Conservation (phyloP, 2,797 vertebrate genomes). For the Crenichthys baileyi region DNA sequence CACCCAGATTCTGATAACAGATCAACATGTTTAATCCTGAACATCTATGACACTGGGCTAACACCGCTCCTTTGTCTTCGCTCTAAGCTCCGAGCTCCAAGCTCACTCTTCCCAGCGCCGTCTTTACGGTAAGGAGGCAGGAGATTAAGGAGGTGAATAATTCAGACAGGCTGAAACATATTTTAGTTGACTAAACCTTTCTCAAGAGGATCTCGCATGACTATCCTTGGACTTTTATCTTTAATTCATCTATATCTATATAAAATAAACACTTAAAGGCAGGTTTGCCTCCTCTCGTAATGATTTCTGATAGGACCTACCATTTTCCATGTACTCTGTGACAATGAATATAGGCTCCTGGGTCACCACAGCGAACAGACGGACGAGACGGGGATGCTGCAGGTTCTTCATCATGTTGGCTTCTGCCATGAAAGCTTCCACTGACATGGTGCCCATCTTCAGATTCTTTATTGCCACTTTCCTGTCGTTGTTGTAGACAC, state of each 20-base stretch:
- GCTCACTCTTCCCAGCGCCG: conserved; percentile 19
- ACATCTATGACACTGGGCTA: conserved; percentile 17
- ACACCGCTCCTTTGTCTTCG: conserved; percentile 24
- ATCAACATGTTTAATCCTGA: conserved; percentile 75
- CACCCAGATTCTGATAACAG: conserved; percentile 37
- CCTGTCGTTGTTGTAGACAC: conserved; percentile 90
- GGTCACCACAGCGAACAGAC: conserved; percentile 95
- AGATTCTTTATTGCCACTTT: conserved; percentile 95
- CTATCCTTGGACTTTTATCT: conserved; percentile 2
- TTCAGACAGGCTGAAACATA: conserved; percentile 55
- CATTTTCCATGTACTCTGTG: conserved; percentile 99
- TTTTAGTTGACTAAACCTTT: conserved; percentile 29
- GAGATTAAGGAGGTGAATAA: conserved; percentile 33
- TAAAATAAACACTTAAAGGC: not conserved
- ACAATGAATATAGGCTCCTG: conserved; percentile 97
- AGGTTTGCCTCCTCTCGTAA: not conserved
- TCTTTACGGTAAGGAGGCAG: not conserved
- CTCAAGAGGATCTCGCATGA: conserved; percentile 22
- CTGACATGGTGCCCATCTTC: conserved; percentile 94
- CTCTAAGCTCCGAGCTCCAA: conserved; percentile 24
- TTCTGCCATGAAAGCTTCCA: conserved; percentile 92
- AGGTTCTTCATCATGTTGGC: conserved; percentile 98
- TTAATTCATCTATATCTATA: not conserved
- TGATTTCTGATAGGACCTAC: conserved; percentile 76
- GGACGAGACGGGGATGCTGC: conserved; percentile 89